A percentile compares a stretch with the other conserved stretches of the same genome.
Evolutionary conservation across 2,888 invertebrate species (phyloP).

Genomic region (Tubulanus polymorphus): DNA sequence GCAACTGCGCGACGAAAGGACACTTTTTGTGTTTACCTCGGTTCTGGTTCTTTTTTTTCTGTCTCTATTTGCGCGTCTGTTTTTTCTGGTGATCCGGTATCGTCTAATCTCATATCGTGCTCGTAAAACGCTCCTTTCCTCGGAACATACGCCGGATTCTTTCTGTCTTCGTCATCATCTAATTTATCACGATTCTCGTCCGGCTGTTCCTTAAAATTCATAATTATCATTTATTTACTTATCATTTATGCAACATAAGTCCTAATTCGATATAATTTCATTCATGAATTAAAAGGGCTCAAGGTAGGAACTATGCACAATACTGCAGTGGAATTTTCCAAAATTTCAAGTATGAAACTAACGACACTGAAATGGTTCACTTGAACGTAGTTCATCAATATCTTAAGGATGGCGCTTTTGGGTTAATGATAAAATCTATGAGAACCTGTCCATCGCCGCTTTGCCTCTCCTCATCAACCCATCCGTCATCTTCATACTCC

Average conservation of each 20-base stretch:
- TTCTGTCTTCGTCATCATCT: constrained; percentile 89
- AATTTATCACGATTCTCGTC: constrained; percentile 58
- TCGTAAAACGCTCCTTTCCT: constrained; percentile 95
- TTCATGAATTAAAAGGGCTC: too few species aligned
- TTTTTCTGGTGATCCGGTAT: constrained; percentile 18
- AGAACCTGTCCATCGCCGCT: constrained; percentile 69
- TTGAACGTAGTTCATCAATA: too few species aligned
- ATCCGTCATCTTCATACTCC: constrained; percentile 26
- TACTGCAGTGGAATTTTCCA: too few species aligned
- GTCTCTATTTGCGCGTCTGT: constrained; percentile 23
- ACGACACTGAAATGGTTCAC: too few species aligned
- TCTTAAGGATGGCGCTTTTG: too few species aligned
- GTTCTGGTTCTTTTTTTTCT: constrained; percentile 21
- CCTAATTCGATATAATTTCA: too few species aligned
- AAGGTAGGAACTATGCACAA: too few species aligned
- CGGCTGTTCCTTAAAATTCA: constrained; percentile 42
- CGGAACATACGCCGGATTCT: constrained; percentile 96
- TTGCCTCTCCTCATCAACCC: constrained; percentile 58
- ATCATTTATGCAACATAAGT: too few species aligned
- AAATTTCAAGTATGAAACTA: too few species aligned
- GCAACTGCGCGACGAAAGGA: too few species aligned
- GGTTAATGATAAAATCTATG: too few species aligned
- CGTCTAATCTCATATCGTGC: constrained; percentile 64
- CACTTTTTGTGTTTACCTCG: constrained; percentile 19
- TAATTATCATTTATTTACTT: too few species aligned